phyloP scores from a whole-genome alignment of 2,113 vertebrate species.

The Ammodramus savannarum region DNA sequence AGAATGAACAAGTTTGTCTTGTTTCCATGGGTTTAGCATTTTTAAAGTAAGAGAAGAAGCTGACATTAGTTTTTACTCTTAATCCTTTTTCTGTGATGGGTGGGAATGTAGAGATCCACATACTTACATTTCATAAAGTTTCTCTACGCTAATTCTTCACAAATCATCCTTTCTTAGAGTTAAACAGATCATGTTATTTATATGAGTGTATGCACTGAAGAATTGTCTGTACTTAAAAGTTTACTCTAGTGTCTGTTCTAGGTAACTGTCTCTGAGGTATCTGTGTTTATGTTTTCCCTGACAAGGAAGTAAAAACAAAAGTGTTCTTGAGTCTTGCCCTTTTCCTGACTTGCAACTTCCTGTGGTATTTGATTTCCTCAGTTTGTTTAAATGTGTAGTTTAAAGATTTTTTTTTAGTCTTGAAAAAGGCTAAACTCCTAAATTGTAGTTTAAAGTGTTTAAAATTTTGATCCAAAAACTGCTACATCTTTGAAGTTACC shows the following conservation, averaged over 20 bases:
- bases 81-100: neutral
- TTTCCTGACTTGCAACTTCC: constrained; percentile 38
- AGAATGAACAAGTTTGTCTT: neutral
- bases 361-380: constrained; percentile 2
- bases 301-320: constrained; percentile 24
- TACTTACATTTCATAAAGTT: neutral
- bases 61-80: neutral
- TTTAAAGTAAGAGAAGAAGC: neutral
- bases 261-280: neutral
- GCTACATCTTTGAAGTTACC: neutral
- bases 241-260: neutral
- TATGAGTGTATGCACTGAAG: neutral
- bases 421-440: neutral
- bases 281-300: neutral
- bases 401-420: neutral
- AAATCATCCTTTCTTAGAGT: neutral
- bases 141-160: neutral
- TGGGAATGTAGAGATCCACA: neutral
- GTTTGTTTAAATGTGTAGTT: neutral
- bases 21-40: neutral
- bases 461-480: neutral
- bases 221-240: neutral
- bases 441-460: neutral
- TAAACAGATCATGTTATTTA: neutral
- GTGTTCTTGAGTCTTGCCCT: neutral